Evolutionary conservation across 2,888 invertebrate genomes (phyloP).

Genomic region (Scrobipalpa atriplicella): DNA sequence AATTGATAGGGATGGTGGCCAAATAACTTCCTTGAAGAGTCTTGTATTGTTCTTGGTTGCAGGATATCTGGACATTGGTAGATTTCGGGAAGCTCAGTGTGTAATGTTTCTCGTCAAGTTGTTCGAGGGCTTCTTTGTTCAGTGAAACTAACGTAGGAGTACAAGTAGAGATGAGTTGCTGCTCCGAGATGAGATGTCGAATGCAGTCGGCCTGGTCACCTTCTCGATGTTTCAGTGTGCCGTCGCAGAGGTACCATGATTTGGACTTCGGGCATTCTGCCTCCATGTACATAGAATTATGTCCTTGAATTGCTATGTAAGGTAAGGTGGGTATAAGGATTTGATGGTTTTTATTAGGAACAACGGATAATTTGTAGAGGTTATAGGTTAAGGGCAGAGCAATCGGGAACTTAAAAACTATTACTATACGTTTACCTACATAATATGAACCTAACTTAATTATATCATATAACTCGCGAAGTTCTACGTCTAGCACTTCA

Average conservation of each 20-base stretch:
- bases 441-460: slow-evolving; percentile 33
- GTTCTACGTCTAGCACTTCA: slow-evolving; percentile 30
- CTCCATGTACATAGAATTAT: slow-evolving; percentile 27
- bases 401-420: slow-evolving; percentile 34
- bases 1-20: too few relatives aligned
- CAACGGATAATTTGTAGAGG: slow-evolving; percentile 28
- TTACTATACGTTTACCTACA: slow-evolving; percentile 29
- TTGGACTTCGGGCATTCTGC: too few relatives aligned
- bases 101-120: slow-evolving; percentile 36
- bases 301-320: slow-evolving; percentile 31
- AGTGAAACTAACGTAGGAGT: slow-evolving; percentile 24
- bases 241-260: slow-evolving; percentile 34
- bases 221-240: slow-evolving; percentile 25
- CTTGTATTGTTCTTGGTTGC: too few relatives aligned
- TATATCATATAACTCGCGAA: slow-evolving; percentile 33
- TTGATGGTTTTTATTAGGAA: slow-evolving; percentile 22
- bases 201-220: slow-evolving; percentile 27
- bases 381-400: slow-evolving; percentile 20
- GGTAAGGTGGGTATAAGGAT: slow-evolving; percentile 30
- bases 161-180: slow-evolving; percentile 17
- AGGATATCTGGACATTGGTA: too few relatives aligned
- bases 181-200: slow-evolving; percentile 28
- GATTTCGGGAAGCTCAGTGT: slow-evolving; percentile 33
- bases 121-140: slow-evolving; percentile 21
- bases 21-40: too few relatives aligned